phyloP scores from a whole-genome alignment of 2,113 vertebrate genomes.

The Etia nguti region DNA sequence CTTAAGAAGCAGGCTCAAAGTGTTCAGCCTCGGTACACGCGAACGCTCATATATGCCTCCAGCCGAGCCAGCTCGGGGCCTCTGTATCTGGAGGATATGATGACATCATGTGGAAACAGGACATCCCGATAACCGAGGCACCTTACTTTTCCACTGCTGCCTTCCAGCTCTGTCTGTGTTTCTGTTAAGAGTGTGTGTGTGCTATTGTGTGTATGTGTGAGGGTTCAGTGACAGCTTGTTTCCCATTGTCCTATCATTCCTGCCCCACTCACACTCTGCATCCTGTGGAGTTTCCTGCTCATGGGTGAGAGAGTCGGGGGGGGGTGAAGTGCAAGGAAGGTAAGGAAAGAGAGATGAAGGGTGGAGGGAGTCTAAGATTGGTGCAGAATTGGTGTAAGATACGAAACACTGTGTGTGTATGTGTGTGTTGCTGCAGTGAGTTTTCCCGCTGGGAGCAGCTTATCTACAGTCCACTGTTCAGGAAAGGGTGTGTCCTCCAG shows the following conservation, averaged over 20 bases:
- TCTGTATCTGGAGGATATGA: conserved; percentile 42
- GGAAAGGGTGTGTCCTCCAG: conserved; percentile 69
- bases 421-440: background rate
- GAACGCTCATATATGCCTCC: background rate
- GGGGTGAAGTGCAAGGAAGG: background rate
- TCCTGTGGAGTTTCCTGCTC: conserved; percentile 75
- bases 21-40: background rate
- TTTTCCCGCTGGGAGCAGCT: conserved; percentile 49
- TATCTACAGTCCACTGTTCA: conserved; percentile 64
- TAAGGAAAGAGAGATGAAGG: background rate
- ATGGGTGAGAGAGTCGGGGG: background rate
- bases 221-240: conserved; percentile 64
- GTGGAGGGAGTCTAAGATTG: background rate
- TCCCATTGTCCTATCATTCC: conserved; percentile 78
- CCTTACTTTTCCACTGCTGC: conserved; percentile 58
- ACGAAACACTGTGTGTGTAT: background rate
- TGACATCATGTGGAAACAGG: conserved; percentile 74
- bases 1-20: background rate
- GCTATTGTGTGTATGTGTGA: background rate
- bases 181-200: background rate
- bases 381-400: background rate
- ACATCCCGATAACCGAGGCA: conserved; percentile 59
- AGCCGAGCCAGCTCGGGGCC: background rate
- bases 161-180: background rate
- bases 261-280: conserved; percentile 64